A percentile compares a stretch with the other conserved stretches of the same genome.
These are phyloP conservation scores for Emydoidea blandingii DNA, from an alignment of 2,797 vertebrate species.

Conservation along the genomic window DNA sequence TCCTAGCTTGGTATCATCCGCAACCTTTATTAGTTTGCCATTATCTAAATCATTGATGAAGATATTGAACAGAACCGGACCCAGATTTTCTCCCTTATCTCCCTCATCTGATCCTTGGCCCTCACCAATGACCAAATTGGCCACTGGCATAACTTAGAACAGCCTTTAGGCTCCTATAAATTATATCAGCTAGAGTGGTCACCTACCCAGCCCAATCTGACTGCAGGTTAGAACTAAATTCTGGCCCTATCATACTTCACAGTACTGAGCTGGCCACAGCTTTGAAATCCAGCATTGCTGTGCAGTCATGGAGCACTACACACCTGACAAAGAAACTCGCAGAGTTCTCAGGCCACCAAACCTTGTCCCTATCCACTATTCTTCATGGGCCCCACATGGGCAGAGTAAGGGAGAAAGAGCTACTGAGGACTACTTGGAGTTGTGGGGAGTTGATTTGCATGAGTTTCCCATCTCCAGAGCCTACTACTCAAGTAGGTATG, in stretches of 20 bases:
- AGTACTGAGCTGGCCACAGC: neutral
- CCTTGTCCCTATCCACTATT: fast-evolving
- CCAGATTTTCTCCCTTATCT: too few species aligned
- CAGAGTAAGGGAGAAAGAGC: neutral
- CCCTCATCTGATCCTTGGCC: neutral
- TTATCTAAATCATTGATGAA: too few species aligned
- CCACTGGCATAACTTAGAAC: neutral
- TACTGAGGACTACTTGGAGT: neutral
- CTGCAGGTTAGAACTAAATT: constrained; percentile 6
- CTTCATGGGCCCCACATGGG: neutral
- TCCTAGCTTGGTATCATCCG: too few species aligned
- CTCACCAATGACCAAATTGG: neutral
- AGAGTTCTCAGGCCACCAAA: neutral
- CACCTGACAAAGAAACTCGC: neutral
- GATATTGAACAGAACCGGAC: too few species aligned
- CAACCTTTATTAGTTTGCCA: too few species aligned
- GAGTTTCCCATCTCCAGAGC: neutral
- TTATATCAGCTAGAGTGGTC: neutral
- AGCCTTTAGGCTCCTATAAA: neutral
- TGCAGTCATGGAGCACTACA: neutral
- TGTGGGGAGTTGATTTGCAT: neutral
- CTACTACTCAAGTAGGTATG: neutral
- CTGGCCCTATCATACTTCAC: neutral
- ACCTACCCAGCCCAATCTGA: neutral
- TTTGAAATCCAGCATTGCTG: neutral